Conservation (phyloP, 2,888 invertebrate species). For the Noctua pronuba region DNA sequence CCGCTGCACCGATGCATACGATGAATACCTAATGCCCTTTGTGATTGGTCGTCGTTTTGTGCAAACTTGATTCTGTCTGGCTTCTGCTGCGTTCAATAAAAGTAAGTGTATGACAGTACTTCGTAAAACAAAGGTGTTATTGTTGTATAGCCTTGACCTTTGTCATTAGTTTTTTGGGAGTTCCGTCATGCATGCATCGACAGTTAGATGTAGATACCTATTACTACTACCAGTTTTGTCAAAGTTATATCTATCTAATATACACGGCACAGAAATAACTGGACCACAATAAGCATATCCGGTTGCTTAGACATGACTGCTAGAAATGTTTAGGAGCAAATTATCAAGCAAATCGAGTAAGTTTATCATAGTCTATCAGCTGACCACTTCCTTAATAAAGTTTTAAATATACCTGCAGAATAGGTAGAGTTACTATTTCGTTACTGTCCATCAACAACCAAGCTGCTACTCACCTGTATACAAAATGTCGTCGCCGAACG, state of each 20-base stretch:
- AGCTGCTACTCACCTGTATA: constrained; percentile 78
- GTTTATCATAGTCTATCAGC: neutral
- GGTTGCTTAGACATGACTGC: neutral
- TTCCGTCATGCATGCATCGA: neutral
- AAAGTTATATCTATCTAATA: neutral
- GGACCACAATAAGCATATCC: neutral
- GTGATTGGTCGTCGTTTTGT: constrained; percentile 76
- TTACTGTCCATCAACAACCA: neutral
- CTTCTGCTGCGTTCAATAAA: constrained; percentile 57
- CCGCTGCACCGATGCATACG: constrained; percentile 79
- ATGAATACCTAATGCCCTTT: constrained; percentile 84
- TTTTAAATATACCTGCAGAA: neutral
- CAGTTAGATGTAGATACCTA: neutral
- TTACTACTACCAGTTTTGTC: neutral
- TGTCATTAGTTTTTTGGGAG: constrained; percentile 21
- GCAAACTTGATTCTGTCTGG: constrained; percentile 70
- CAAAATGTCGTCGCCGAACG: constrained; percentile 80
- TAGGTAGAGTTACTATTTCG: neutral
- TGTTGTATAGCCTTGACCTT: constrained; percentile 52
- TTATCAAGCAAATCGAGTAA: neutral
- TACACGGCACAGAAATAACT: neutral
- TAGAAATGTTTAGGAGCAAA: neutral
- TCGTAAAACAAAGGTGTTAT: constrained; percentile 38
- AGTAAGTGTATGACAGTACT: constrained; percentile 39
- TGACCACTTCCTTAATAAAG: constrained; percentile 25